These are phyloP conservation scores for Microctonus hyperodae DNA, from an alignment of 2,888 invertebrate genomes.

Conservation along the genomic window DNA sequence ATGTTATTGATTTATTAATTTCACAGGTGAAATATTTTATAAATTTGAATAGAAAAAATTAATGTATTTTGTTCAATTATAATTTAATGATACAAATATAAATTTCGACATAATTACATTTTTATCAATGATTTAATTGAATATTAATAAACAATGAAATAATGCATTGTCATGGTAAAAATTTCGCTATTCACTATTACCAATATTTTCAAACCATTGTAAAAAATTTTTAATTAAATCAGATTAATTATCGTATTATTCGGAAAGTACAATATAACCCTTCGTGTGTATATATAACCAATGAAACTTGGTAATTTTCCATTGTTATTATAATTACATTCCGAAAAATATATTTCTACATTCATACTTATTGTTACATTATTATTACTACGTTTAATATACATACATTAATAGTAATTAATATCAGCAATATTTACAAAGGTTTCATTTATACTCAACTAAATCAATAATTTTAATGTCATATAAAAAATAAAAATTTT, in stretches of 20 bases:
- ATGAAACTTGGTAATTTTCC: not conserved
- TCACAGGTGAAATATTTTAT: no score
- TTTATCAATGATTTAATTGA: not conserved
- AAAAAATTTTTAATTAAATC: constrained; percentile 33
- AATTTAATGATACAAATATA: no score
- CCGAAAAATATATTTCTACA: no score
- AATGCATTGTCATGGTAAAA: not conserved
- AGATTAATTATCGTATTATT: constrained; percentile 31
- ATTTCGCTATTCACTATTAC: not conserved
- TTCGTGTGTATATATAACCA: not conserved
- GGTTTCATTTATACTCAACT: not conserved
- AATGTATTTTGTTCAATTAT: no score
- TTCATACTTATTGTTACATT: no score
- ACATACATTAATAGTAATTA: no score
- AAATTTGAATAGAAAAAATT: no score
- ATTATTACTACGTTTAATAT: no score
- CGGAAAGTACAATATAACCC: constrained; percentile 22
- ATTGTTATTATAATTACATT: constrained; percentile 17
- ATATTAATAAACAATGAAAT: not conserved
- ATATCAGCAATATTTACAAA: no score
- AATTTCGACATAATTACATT: no score
- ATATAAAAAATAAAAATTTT: not conserved
- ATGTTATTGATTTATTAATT: not conserved
- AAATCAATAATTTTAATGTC: no score
- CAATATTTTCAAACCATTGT: constrained; percentile 7